Base-by-base conservation (phyloP, 2,888 invertebrate species). In the Altica lythri region DNA sequence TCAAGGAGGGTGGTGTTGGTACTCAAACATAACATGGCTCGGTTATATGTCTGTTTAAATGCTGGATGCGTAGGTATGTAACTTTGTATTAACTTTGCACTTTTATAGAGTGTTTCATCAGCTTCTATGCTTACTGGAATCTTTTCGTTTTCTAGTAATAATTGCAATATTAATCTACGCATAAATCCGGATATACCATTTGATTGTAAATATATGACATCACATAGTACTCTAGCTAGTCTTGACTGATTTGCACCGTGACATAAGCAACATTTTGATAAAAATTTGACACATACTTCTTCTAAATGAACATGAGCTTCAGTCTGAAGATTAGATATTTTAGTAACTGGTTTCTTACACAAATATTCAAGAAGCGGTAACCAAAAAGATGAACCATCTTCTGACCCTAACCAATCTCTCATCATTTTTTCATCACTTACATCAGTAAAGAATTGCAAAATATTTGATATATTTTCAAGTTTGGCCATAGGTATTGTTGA, bases 341-440 rank as follows among this genome's bases (percentile, higher is more conserved):
- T 68, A 29, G 63, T 66, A 1, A 61, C 60, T 0, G 72, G 71
- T 45, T 71, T 70, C 47, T 71, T 83, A 71, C 90, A 90, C 18
- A 91, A 80, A 71, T 91, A 80, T 54, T 85, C 83, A 6, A 95
- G 79, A 57, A 95, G 78, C 2, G 91, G 89, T 38, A 86, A 81
- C 94, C 94, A 95, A 78, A 94, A 95, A n/a, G 83, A 80, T 2
- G 87, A 84, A 4, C 92, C 93, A 62, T 89, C 86, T 42, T 81
- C 77, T 0, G 85, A 84, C 9, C 94, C 94, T 38, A 95, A 81
- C 94, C 94, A 95, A 75, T 92, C 90, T 62, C 92, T 86, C 80
- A 94, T 86, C 60, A 85, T 81, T 13, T 87, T 86, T 68, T 92
- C 92, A 14, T 86, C 83, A 71, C 91, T 89, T 53, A 92, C 83